Evolutionary conservation across 37 sponge, comb jelly and placozoan species (phyloP).

Genomic region (Petrosia ficiformis): DNA sequence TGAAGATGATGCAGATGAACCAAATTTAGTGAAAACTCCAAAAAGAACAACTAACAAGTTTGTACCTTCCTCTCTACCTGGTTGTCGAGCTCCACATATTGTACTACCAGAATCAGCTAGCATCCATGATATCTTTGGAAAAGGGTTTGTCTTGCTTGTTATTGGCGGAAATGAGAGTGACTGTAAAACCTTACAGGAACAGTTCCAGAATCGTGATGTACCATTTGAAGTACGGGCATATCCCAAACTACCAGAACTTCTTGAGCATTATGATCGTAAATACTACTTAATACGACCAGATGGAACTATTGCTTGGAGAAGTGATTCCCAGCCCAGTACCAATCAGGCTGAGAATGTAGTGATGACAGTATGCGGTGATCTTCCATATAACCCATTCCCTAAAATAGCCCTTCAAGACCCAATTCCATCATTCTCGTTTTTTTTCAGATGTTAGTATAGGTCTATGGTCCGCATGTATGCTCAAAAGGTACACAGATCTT

Average conservation of each 20-base stretch:
- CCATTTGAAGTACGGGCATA: conserved; percentile 20
- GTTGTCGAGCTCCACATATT: conserved; percentile 75
- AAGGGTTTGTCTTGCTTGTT: conserved; percentile 46
- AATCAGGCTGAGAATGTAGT: conserved; percentile 41
- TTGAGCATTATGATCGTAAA: conserved; percentile 42
- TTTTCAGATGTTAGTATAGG: conserved; percentile 6
- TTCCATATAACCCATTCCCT: conserved; percentile 7
- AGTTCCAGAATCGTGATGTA: conserved; percentile 22
- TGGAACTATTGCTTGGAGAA: conserved; percentile 70
- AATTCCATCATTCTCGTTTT: conserved; percentile 19
- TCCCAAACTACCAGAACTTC: conserved; percentile 36
- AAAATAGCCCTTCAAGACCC: conserved; percentile 13
- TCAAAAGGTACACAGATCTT: conserved; percentile 5
- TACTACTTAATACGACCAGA: conserved; percentile 82
- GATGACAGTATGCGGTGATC: conserved; percentile 27
- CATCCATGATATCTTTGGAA: conserved; percentile 68
- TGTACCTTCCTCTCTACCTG: conserved; percentile 60
- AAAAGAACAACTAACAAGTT: conserved; percentile 1
- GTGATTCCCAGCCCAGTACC: conserved; percentile 54
- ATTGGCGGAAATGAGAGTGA: conserved; percentile 57
- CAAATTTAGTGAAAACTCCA: not conserved
- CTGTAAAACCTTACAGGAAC: conserved; percentile 34
- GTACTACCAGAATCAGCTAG: conserved; percentile 42
- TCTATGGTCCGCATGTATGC: not conserved
- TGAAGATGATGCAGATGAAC: conserved; percentile 45